Evolutionary conservation across 2,113 vertebrate genomes (phyloP).

Genomic region (Apodemus sylvaticus): DNA sequence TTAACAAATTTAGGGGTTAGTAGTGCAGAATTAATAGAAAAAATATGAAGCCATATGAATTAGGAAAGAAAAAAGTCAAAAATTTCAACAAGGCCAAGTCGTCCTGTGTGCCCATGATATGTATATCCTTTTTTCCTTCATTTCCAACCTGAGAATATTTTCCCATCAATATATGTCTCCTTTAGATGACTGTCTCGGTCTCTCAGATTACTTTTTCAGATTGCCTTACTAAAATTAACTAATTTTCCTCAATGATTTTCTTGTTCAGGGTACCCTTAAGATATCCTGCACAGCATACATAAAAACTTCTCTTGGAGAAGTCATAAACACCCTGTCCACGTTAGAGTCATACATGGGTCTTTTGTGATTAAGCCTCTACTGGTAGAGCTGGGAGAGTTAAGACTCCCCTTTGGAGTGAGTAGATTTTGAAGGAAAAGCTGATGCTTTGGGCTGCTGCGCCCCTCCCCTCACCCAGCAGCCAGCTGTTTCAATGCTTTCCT

Average conservation of each 20-base stretch:
- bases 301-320: constrained; percentile 45
- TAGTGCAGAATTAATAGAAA: not conserved
- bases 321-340: not conserved
- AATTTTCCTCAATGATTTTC: not conserved
- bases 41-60: not conserved
- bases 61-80: constrained; percentile 19
- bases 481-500: constrained; percentile 52
- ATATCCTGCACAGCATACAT: not conserved
- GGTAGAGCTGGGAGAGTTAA: not conserved
- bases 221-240: constrained; percentile 19
- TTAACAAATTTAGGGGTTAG: not conserved
- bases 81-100: not conserved
- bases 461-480: constrained; percentile 4
- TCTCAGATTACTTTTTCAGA: not conserved
- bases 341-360: constrained; percentile 21
- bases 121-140: constrained; percentile 1
- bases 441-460: constrained; percentile 2
- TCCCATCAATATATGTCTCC: not conserved
- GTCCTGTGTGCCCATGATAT: not conserved
- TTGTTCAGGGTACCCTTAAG: constrained; percentile 6
- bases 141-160: constrained; percentile 32
- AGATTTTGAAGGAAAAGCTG: constrained; percentile 9
- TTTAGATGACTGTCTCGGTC: not conserved
- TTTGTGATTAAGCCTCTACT: not conserved
- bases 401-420: not conserved